These are phyloP conservation scores for Solea senegalensis DNA, from an alignment of 2,113 vertebrate genomes.

Conservation along the genomic window DNA sequence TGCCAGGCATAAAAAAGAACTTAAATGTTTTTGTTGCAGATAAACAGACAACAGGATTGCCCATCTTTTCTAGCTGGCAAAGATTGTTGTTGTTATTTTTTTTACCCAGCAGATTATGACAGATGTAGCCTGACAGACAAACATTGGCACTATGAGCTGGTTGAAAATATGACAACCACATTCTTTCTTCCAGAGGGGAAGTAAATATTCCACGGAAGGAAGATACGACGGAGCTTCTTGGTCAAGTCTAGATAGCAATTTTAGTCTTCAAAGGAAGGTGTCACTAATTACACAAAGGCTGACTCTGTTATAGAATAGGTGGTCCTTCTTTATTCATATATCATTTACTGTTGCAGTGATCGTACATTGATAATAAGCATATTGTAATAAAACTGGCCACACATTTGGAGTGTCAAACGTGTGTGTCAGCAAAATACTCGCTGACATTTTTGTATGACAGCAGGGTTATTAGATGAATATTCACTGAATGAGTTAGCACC, in stretches of 20 bases:
- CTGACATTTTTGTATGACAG: conserved; percentile 18
- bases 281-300: not conserved
- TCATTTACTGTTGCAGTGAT: not conserved
- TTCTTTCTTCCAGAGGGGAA: not conserved
- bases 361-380: not conserved
- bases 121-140: not conserved
- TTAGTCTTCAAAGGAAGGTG: too few relatives aligned
- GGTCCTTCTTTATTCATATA: not conserved
- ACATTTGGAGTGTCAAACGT: not conserved
- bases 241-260: not conserved
- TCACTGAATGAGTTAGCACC: conserved; percentile 3
- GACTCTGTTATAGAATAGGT: not conserved
- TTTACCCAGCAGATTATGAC: not conserved
- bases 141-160: not conserved
- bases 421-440: conserved; percentile 38
- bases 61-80: not conserved
- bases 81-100: not conserved
- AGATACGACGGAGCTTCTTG: not conserved
- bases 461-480: conserved; percentile 27
- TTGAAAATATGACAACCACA: not conserved
- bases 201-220: not conserved
- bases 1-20: too few relatives aligned
- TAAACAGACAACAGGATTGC: not conserved
- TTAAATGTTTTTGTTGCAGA: not conserved
- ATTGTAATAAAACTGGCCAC: not conserved